These are phyloP conservation scores for Aphis gossypii DNA, from an alignment of 1,140 invertebrate genomes.

Conservation along the genomic window DNA sequence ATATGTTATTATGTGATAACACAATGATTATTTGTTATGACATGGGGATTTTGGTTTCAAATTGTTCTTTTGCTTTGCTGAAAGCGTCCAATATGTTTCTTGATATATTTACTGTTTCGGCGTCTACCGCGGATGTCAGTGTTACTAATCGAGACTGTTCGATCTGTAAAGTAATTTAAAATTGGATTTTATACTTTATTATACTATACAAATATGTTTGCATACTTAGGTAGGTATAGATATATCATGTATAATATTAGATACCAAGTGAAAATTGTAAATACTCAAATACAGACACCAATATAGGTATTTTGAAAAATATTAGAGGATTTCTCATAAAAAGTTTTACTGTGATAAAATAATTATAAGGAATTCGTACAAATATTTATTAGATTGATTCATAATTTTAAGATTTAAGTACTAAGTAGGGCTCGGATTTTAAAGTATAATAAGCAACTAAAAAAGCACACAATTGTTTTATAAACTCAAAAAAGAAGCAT, in stretches of 20 bases:
- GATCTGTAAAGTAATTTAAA: not conserved
- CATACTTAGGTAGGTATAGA: not conserved
- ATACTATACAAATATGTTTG: not conserved
- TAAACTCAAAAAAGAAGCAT: no score
- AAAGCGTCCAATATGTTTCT: slow-evolving; percentile 24
- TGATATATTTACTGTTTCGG: not conserved
- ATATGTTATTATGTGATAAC: not conserved
- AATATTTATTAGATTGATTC: not conserved
- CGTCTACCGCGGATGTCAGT: not conserved
- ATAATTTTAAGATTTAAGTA: no score
- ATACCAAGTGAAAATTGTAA: not conserved
- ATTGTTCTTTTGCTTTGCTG: not conserved
- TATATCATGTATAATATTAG: not conserved
- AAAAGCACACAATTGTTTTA: no score
- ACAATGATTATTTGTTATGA: no score
- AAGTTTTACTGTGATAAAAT: not conserved
- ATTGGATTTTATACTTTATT: not conserved
- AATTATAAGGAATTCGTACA: not conserved
- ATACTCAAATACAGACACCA: not conserved
- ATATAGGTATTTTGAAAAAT: not conserved
- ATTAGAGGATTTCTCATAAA: not conserved
- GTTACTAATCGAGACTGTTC: not conserved
- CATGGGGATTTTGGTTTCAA: not conserved
- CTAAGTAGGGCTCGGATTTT: no score
- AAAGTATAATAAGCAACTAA: no score